phyloP scores from a whole-genome alignment of 2,797 vertebrate genomes.

The Anguilla marmorata region DNA sequence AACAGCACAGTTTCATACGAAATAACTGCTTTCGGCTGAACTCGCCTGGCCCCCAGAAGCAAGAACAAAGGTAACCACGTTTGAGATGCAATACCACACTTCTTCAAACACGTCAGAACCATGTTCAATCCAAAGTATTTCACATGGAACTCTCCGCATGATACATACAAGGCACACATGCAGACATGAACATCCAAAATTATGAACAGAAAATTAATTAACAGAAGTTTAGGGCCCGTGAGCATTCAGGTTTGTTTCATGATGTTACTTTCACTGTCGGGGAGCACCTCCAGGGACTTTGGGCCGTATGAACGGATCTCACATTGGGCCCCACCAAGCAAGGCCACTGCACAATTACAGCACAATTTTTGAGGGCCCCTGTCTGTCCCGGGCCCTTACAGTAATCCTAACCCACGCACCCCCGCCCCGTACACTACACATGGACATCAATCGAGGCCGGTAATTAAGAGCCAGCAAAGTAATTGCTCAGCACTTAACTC shows the following conservation, averaged over 20 bases:
- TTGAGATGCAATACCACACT: background rate
- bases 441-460: background rate
- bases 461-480: background rate
- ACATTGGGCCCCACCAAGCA: background rate
- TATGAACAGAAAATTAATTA: no score
- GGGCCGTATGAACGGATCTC: background rate
- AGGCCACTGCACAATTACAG: background rate
- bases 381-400: background rate
- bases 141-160: no score
- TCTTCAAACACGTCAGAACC: no score
- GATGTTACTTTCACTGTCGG: no score
- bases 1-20: background rate
- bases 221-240: no score
- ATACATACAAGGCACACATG: background rate
- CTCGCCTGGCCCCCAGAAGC: background rate
- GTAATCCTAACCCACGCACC: background rate
- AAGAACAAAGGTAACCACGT: background rate
- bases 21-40: background rate
- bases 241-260: no score
- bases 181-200: background rate
- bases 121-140: no score
- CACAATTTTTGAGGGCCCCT: background rate
- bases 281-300: no score
- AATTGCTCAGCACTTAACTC: background rate
- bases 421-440: background rate